phyloP scores from a whole-genome alignment of 2,797 vertebrate species.

The Chanos chanos region DNA sequence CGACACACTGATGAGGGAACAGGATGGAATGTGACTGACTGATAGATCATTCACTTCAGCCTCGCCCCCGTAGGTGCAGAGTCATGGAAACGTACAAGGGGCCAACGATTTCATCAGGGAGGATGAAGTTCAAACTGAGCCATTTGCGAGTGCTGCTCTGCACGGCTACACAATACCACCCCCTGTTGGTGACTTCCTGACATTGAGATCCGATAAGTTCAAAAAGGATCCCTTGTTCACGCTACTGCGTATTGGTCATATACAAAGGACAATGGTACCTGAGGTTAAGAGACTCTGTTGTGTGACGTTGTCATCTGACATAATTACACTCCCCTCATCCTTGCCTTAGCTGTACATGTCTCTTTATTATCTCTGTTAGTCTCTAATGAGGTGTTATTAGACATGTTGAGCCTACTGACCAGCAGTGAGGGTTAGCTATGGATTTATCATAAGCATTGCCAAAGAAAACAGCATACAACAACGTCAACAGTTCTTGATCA shows the following conservation, averaged over 20 bases:
- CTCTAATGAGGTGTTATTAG: too few species aligned
- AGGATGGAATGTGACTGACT: slow-evolving; percentile 9
- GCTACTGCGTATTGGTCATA: background rate
- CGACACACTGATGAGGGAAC: slow-evolving; percentile 8
- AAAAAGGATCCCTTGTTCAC: background rate
- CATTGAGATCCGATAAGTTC: background rate
- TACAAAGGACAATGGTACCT: too few species aligned
- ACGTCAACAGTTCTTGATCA: too few species aligned
- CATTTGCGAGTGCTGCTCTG: background rate
- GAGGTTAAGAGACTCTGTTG: too few species aligned
- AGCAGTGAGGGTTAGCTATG: too few species aligned
- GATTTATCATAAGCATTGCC: too few species aligned
- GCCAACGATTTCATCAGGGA: background rate
- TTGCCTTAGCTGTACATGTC: too few species aligned
- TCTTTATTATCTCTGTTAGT: too few species aligned
- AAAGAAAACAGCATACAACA: too few species aligned
- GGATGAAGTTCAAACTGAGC: background rate
- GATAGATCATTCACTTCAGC: slow-evolving; percentile 23
- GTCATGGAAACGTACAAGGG: background rate
- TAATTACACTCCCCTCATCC: too few species aligned
- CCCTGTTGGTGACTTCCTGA: background rate
- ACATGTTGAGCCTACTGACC: too few species aligned
- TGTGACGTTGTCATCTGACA: too few species aligned
- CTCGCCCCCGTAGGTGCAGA: background rate
- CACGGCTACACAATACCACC: background rate